Conservation (phyloP, 1,140 invertebrate genomes). For the Drosophila ananassae region DNA sequence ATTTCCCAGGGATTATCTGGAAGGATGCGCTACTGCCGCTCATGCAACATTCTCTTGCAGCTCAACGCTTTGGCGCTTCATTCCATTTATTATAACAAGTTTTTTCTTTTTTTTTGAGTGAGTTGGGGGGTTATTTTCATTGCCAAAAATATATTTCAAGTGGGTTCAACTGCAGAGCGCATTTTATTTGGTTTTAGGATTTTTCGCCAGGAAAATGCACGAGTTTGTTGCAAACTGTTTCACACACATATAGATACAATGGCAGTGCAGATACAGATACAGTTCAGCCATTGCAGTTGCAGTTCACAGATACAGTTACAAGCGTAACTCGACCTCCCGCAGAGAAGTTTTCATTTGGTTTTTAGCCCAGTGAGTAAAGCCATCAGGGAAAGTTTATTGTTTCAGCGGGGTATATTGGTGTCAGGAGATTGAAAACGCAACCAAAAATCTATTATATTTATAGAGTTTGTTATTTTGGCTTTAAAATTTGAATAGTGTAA, state of each 20-base stretch:
- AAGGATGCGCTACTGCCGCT: slow-evolving; percentile 40
- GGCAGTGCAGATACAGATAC: slow-evolving; percentile 48
- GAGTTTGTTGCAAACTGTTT: slow-evolving; percentile 71
- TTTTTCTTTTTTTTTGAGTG: slow-evolving; percentile 22
- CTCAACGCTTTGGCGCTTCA: slow-evolving; percentile 67
- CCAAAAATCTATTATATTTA: not conserved
- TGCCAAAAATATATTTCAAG: slow-evolving; percentile 79
- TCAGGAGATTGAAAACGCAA: not conserved
- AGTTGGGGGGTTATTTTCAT: slow-evolving; percentile 58
- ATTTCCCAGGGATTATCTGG: slow-evolving; percentile 70
- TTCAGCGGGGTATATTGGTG: slow-evolving; percentile 3
- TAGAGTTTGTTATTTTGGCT: not conserved
- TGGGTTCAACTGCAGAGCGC: slow-evolving; percentile 56
- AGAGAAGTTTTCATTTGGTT: slow-evolving; percentile 40
- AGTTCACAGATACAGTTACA: slow-evolving; percentile 36
- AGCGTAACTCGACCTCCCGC: slow-evolving; percentile 31
- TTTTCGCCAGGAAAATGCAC: slow-evolving; percentile 28
- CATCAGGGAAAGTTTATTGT: slow-evolving; percentile 13
- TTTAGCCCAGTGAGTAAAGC: slow-evolving; percentile 15
- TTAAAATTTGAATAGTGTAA: not conserved
- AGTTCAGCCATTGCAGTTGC: slow-evolving; percentile 29
- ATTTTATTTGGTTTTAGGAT: slow-evolving; percentile 76
- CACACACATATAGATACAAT: slow-evolving; percentile 31
- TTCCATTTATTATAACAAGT: slow-evolving; percentile 73
- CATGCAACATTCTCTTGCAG: slow-evolving; percentile 65